Conservation (phyloP, 2,888 invertebrate genomes). For the Mythimna vitellina region DNA sequence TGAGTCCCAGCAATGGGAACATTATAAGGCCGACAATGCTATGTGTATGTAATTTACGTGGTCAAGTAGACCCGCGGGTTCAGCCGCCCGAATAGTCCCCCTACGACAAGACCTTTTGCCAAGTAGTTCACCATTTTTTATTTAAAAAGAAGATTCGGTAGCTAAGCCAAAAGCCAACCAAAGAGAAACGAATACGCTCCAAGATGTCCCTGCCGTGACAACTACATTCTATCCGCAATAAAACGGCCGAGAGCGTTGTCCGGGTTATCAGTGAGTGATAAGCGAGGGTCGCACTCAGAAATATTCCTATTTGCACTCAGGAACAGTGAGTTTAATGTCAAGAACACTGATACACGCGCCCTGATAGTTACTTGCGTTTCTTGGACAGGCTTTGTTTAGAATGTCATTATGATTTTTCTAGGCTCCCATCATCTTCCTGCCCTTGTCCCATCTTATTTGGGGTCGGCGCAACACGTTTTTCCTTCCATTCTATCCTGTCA, state of each 20-base stretch:
- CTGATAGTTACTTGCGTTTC: background rate
- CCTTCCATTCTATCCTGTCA: too few relatives aligned
- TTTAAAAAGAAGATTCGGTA: background rate
- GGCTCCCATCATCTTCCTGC: too few relatives aligned
- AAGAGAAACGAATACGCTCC: background rate
- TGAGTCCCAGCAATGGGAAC: too few relatives aligned
- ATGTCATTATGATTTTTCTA: background rate
- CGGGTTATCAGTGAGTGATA: slow-evolving; percentile 59
- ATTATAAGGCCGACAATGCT: too few relatives aligned
- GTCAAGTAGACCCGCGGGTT: too few relatives aligned
- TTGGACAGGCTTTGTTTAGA: background rate
- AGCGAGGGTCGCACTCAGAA: slow-evolving; percentile 45
- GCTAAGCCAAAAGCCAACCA: slow-evolving; percentile 13
- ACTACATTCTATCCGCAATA: slow-evolving; percentile 12
- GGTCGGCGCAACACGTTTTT: too few relatives aligned
- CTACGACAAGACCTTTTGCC: background rate
- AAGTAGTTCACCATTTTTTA: background rate
- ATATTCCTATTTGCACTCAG: slow-evolving; percentile 60
- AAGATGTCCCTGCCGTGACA: slow-evolving; percentile 31
- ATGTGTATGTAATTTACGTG: too few relatives aligned
- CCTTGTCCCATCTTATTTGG: too few relatives aligned
- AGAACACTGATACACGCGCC: slow-evolving; percentile 40
- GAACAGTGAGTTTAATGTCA: slow-evolving; percentile 37
- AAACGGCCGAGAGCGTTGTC: slow-evolving; percentile 43
- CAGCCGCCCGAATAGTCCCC: too few relatives aligned